Conservation (phyloP, 1,140 invertebrate genomes). For the Odontomachus brunneus region DNA sequence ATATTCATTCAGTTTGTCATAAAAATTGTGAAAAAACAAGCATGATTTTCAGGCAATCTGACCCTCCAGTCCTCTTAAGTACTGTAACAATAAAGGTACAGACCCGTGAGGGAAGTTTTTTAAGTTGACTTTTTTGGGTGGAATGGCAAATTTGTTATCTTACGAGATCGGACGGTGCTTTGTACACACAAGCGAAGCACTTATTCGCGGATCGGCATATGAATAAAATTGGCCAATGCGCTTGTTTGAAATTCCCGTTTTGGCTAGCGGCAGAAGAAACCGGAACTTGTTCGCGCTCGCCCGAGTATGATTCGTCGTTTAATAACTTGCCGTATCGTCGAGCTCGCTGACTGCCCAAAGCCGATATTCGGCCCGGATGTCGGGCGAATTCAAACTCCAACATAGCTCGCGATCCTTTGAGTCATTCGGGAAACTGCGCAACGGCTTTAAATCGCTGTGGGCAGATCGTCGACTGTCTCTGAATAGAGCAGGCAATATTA, state of each 20-base stretch:
- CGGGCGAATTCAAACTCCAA: conserved; percentile 25
- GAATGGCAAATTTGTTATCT: conserved; percentile 15
- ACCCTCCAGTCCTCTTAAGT: too few relatives aligned
- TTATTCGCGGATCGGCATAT: conserved; percentile 16
- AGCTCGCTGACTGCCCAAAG: conserved; percentile 17
- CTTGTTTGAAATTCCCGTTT: conserved; percentile 40
- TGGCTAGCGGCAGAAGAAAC: conserved; percentile 10
- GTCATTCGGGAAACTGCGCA: conserved; percentile 13
- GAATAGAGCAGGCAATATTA: conserved; percentile 8
- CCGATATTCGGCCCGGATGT: conserved; percentile 36
- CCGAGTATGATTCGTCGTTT: conserved; percentile 44
- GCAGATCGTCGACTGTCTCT: background rate
- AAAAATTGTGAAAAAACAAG: too few relatives aligned
- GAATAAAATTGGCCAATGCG: conserved; percentile 20
- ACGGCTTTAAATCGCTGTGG: conserved; percentile 20
- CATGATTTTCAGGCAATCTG: too few relatives aligned
- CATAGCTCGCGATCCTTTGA: conserved; percentile 27
- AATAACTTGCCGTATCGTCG: conserved; percentile 37
- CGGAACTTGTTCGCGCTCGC: conserved; percentile 13
- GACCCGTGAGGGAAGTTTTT: too few relatives aligned
- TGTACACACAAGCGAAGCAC: background rate
- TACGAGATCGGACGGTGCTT: background rate
- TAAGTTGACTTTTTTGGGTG: too few relatives aligned
- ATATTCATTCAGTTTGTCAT: too few relatives aligned
- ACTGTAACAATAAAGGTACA: too few relatives aligned